A percentile compares a stretch with the other conserved stretches of the same genome.
Conservation (phyloP, 2,797 vertebrate species). For the Oryzias sinensis region DNA sequence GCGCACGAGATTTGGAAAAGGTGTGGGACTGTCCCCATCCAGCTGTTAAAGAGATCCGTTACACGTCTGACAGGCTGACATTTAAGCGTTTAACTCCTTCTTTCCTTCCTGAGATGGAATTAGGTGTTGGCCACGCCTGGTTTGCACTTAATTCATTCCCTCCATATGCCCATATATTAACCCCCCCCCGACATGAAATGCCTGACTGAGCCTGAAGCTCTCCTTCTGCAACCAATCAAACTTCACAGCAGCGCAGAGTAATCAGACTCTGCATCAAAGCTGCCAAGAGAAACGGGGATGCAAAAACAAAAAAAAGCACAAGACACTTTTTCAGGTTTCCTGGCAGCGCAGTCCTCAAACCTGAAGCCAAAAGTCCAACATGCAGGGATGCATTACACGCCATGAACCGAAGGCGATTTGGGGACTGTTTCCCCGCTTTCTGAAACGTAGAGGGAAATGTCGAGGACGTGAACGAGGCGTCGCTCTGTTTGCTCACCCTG, state of each 20-base stretch:
- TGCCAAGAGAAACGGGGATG: slow-evolving; percentile 25
- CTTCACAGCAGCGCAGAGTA: slow-evolving; percentile 1
- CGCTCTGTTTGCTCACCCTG: slow-evolving; percentile 1
- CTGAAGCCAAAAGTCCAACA: too few relatives aligned
- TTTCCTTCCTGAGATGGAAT: slow-evolving; percentile 13
- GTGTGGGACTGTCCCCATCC: slow-evolving; percentile 15
- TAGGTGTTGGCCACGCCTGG: slow-evolving; percentile 19
- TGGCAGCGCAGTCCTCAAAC: too few relatives aligned
- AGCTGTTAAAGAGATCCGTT: slow-evolving; percentile 31
- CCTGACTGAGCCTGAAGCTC: slow-evolving; percentile 28
- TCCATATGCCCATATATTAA: slow-evolving; percentile 32
- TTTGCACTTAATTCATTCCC: slow-evolving; percentile 31
- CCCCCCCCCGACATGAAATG: slow-evolving; percentile 27
- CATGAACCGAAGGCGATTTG: slow-evolving; percentile 7
- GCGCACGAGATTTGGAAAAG: slow-evolving; percentile 18
- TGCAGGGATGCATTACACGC: slow-evolving; percentile 10
- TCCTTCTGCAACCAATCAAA: slow-evolving; percentile 26
- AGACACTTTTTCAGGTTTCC: too few relatives aligned
- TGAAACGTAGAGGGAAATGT: not conserved
- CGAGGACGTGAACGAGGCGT: slow-evolving; percentile 6
- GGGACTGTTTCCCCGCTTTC: not conserved
- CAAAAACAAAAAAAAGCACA: not conserved
- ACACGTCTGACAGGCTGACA: slow-evolving; percentile 21
- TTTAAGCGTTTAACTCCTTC: slow-evolving; percentile 7
- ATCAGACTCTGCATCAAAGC: slow-evolving; percentile 5